These are phyloP conservation scores for Scelioninae gen. 1 DNA, from an alignment of 2,888 invertebrate species.

Conservation along the genomic window DNA sequence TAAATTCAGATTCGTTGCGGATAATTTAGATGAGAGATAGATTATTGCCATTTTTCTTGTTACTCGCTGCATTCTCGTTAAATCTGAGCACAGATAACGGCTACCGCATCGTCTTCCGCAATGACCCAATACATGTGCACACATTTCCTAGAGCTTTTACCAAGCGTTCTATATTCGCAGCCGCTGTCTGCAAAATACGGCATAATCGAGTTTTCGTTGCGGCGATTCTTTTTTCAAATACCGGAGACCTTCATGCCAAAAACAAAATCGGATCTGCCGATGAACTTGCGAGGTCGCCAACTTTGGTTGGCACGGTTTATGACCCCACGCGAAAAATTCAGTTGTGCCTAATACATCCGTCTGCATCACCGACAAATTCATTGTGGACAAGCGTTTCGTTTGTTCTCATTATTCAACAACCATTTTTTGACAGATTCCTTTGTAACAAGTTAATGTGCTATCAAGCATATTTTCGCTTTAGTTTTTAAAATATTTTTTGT, in stretches of 20 bases:
- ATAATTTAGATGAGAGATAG: neutral
- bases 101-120: constrained; percentile 76
- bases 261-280: constrained; percentile 58
- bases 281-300: constrained; percentile 57
- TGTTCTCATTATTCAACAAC: too few species aligned
- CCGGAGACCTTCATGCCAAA: constrained; percentile 52
- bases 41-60: constrained; percentile 1
- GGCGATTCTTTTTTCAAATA: constrained; percentile 36
- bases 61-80: constrained; percentile 46
- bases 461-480: too few species aligned
- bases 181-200: constrained; percentile 28
- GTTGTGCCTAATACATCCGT: too few species aligned
- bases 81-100: constrained; percentile 50
- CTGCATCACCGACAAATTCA: constrained; percentile 6
- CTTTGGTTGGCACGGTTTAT: constrained; percentile 47
- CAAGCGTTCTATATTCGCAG: constrained; percentile 28
- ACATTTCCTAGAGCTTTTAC: constrained; percentile 53
- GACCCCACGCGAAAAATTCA: constrained; percentile 23
- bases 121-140: constrained; percentile 73
- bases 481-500: too few species aligned
- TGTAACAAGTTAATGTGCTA: too few species aligned
- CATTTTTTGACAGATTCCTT: too few species aligned
- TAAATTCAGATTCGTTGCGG: too few species aligned
- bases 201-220: constrained; percentile 27
- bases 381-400: too few species aligned